Evolutionary conservation across 2,888 invertebrate species (phyloP).

Genomic region (Mechanitis messenoides): DNA sequence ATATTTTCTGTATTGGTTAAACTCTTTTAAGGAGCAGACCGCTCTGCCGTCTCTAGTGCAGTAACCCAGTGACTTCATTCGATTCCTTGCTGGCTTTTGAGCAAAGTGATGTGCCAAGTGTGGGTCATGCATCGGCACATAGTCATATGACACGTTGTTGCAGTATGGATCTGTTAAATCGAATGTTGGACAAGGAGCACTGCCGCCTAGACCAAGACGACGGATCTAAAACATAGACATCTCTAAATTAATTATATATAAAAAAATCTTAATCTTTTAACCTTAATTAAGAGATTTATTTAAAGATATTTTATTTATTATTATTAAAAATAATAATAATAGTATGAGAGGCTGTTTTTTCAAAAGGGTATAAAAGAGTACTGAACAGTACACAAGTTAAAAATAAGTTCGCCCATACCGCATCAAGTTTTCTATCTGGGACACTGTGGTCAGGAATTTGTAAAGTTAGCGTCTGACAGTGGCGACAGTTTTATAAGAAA

Average conservation of each 20-base stretch:
- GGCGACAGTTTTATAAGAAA: too few species aligned
- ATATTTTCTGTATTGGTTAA: conserved; percentile 79
- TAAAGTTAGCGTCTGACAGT: background rate
- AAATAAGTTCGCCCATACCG: too few species aligned
- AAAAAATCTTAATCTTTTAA: too few species aligned
- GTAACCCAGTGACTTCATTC: conserved; percentile 72
- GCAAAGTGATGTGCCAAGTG: conserved; percentile 73
- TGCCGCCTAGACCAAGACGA: conserved; percentile 53
- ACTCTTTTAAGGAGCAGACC: conserved; percentile 79
- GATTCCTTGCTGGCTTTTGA: conserved; percentile 53
- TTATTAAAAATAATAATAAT: too few species aligned
- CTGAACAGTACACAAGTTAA: too few species aligned
- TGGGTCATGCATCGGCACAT: conserved; percentile 77
- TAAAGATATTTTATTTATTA: too few species aligned
- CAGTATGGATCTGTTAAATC: conserved; percentile 68
- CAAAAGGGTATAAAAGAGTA: too few species aligned
- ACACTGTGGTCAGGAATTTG: conserved; percentile 11
- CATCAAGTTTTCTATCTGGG: conserved; percentile 11
- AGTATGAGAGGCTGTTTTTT: too few species aligned
- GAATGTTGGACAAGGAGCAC: conserved; percentile 52
- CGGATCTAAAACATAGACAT: conserved; percentile 45
- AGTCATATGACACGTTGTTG: conserved; percentile 68
- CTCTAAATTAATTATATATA: background rate
- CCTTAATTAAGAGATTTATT: too few species aligned
- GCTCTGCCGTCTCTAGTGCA: conserved; percentile 78